Conservation (phyloP, 2,797 vertebrate species). For the Anguilla obscura region DNA sequence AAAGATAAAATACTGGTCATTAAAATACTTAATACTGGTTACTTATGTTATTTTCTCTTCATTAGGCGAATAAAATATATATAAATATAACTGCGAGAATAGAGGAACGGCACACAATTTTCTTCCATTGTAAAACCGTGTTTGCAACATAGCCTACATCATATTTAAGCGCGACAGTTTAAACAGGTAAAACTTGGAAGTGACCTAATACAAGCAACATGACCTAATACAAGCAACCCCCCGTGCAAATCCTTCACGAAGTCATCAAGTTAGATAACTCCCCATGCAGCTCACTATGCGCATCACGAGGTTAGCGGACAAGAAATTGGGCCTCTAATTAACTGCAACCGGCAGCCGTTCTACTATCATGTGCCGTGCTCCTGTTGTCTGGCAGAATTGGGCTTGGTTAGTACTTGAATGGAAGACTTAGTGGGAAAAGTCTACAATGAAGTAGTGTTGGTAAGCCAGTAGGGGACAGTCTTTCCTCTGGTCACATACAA, state of each 20-base stretch:
- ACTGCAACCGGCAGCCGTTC: background rate
- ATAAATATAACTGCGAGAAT: background rate
- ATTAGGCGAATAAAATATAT: background rate
- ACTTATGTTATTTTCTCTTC: background rate
- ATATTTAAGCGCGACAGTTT: background rate
- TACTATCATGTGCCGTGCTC: background rate
- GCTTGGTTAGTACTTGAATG: background rate
- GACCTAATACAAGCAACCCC: background rate
- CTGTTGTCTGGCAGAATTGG: too few relatives aligned
- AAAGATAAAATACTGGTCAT: too few relatives aligned
- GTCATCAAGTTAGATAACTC: background rate
- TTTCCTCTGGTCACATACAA: background rate
- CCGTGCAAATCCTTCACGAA: background rate
- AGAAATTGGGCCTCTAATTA: background rate
- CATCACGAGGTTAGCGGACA: background rate
- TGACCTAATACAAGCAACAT: background rate
- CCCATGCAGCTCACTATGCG: background rate
- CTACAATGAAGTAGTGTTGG: background rate
- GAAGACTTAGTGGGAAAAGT: background rate
- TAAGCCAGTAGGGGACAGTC: background rate
- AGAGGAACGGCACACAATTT: background rate
- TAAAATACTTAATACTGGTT: background rate
- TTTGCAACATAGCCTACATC: background rate
- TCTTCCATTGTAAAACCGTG: background rate
- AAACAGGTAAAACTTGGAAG: conserved; percentile 8